Evolutionary conservation across 2,888 invertebrate genomes (phyloP), one percentile per base, ranked within the genome.

Genomic region (Merodon equestris): DNA sequence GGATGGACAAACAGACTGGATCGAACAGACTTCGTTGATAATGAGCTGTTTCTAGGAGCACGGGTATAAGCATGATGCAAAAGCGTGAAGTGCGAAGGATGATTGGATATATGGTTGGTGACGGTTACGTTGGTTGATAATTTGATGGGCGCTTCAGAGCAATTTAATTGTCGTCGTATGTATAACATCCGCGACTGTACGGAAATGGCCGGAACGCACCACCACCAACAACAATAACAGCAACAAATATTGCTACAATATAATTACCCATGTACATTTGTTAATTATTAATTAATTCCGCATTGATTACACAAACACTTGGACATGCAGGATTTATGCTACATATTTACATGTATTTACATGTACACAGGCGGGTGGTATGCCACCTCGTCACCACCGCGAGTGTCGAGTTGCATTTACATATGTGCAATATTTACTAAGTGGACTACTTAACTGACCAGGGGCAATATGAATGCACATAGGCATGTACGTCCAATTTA

Each of bases 241-340:
- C 27, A 27, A 27, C 60, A 76, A 56, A 50, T 56, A 61, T 53
- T 48, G 13, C 54, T 77, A 47, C 50, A 44, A 38, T 63, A 42
- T 45, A 47, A 63, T 27, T 2, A 27, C 27, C 3, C 27, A 27
- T 27, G 27, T 58, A 67, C 72, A 63, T 42, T 61, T 63, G 72
- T 67, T 72, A 67, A 77, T 72, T 67, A 77, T 67, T 72, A 72
- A 72, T 67, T 77, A 77, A 67, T 72, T 56, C 67, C 57, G 72
- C 67, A 72, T 63, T 72, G 66, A 72, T 63, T 67, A 27, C 51
- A 76, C 61, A 38, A 56, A 54, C 42, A 64, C 53, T 67, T 12
- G 27, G 27, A 27, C 27, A 7, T 2, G 27, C 27, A 27, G 36
- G 27, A 40, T 27, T 7, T 27, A 27, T 27, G 27, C 27, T 27